A percentile compares a stretch with the other conserved stretches of the same genome.
Evolutionary conservation across 2,888 invertebrate species (phyloP).

Genomic region (Aromia moschata): DNA sequence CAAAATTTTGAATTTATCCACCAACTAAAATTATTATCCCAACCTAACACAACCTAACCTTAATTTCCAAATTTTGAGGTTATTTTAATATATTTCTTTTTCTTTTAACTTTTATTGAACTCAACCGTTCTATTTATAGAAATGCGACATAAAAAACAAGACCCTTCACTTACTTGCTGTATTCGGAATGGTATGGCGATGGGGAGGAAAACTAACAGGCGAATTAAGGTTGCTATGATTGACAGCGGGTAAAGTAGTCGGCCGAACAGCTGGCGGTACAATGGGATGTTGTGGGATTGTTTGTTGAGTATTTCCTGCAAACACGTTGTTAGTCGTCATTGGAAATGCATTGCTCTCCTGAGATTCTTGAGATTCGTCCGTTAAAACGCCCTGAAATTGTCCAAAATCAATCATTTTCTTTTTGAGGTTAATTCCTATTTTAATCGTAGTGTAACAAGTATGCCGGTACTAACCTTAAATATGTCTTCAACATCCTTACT

Average conservation of each 20-base stretch:
- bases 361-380: constrained; percentile 83
- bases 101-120: no score
- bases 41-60: no score
- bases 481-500: constrained; percentile 92
- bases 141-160: no score
- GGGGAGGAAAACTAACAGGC: constrained; percentile 79
- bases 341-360: constrained; percentile 74
- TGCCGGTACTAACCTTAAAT: constrained; percentile 71
- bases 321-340: constrained; percentile 42
- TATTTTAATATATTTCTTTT: no score
- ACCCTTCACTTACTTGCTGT: constrained; percentile 74
- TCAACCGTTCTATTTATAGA: no score
- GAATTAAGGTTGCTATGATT: constrained; percentile 68
- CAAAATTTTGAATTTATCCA: no score
- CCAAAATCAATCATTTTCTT: no score
- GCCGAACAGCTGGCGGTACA: constrained; percentile 56
- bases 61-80: no score
- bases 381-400: constrained; percentile 73
- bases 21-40: no score
- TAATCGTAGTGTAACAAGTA: neutral
- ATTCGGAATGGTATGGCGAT: constrained; percentile 82
- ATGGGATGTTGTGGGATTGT: constrained; percentile 42
- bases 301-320: constrained; percentile 32
- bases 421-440: no score
- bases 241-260: constrained; percentile 62